A percentile compares a stretch with the other conserved stretches of the same genome.
phyloP scores from a whole-genome alignment of 2,888 invertebrate genomes.

The Sarcophaga carnaria region DNA sequence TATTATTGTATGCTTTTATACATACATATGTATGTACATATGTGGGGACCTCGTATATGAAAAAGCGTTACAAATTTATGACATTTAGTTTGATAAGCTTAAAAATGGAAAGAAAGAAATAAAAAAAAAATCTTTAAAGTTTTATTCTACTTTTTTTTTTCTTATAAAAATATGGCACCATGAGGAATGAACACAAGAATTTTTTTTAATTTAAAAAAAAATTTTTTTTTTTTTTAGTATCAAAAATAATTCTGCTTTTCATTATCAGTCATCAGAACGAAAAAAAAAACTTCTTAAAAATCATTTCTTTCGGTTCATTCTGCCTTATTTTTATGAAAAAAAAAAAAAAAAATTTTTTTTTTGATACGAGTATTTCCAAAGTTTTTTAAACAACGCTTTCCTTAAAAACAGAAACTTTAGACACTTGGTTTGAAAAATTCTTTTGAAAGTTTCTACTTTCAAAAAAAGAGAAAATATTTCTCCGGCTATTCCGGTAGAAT shows the following conservation, averaged over 20 bases:
- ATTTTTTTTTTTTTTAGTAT: neutral
- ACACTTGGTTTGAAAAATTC: no score
- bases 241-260: neutral
- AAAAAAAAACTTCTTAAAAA: neutral
- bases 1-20: neutral
- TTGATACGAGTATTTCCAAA: no score
- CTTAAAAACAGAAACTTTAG: no score
- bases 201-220: neutral
- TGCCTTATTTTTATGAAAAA: no score
- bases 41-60: neutral
- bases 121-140: neutral
- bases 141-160: neutral
- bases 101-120: neutral
- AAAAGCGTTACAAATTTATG: constrained; percentile 16
- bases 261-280: neutral
- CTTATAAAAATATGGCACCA: neutral
- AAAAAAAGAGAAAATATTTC: no score
- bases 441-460: no score
- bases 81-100: constrained; percentile 1
- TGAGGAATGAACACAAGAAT: neutral
- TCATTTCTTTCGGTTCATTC: no score
- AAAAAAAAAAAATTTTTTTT: no score
- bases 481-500: no score
- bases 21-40: no score
- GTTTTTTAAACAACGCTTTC: no score